phyloP scores from a whole-genome alignment of 2,888 invertebrate species.

The Xestia ashworthii region DNA sequence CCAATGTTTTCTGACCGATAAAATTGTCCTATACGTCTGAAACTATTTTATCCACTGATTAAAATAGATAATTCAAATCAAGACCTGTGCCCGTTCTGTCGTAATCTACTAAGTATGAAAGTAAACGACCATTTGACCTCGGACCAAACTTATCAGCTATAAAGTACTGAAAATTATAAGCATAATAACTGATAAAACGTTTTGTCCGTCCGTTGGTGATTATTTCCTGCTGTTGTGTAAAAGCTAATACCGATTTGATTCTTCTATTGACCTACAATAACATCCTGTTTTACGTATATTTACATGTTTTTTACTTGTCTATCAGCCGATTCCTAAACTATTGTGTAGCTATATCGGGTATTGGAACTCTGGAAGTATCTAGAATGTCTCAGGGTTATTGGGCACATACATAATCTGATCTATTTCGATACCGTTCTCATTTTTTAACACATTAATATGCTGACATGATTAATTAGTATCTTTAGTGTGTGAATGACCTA shows the following conservation, averaged over 20 bases:
- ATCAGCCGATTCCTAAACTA: neutral
- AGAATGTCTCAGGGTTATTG: neutral
- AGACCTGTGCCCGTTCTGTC: slow-evolving; percentile 3
- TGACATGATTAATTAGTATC: neutral
- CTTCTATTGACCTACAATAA: slow-evolving; percentile 48
- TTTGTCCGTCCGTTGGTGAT: slow-evolving; percentile 29
- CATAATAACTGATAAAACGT: slow-evolving; percentile 41
- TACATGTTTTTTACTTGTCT: slow-evolving; percentile 5
- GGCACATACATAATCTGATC: neutral
- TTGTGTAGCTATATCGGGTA: neutral
- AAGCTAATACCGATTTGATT: slow-evolving; percentile 38
- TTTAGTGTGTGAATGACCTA: neutral
- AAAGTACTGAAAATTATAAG: slow-evolving; percentile 45
- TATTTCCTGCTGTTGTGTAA: slow-evolving; percentile 53
- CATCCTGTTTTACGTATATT: slow-evolving; percentile 31
- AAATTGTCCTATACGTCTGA: neutral
- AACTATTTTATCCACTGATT: slow-evolving; percentile 1
- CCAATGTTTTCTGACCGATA: slow-evolving; percentile 7
- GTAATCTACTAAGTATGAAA: slow-evolving; percentile 44
- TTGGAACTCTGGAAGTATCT: slow-evolving; percentile 4
- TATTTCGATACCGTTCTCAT: neutral
- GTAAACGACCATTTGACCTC: slow-evolving; percentile 49
- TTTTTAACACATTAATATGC: neutral
- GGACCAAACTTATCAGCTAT: slow-evolving; percentile 43
- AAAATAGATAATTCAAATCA: slow-evolving; percentile 15